These are phyloP conservation scores for Cygnus olor DNA, from an alignment of 2,797 vertebrate genomes.

Conservation along the genomic window DNA sequence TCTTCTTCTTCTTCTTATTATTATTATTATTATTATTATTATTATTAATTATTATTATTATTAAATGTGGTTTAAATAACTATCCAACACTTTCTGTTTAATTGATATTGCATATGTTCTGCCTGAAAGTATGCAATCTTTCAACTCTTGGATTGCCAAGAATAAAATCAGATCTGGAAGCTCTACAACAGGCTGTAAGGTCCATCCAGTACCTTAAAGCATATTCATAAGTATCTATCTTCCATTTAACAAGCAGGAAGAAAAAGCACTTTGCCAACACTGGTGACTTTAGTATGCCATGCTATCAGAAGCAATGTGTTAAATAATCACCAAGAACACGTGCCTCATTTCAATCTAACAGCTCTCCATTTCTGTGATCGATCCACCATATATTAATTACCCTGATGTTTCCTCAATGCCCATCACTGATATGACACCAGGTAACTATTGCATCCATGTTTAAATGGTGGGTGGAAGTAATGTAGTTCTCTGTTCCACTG, in stretches of 20 bases:
- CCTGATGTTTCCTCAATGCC: not conserved
- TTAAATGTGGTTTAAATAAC: constrained; percentile 35
- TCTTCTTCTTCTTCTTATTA: too few species aligned
- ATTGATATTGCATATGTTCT: constrained; percentile 13
- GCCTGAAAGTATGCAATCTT: not conserved
- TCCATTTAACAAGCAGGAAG: constrained; percentile 1
- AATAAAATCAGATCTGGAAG: constrained; percentile 9
- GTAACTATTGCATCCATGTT: not conserved
- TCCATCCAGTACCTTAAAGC: not conserved
- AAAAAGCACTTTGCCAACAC: not conserved
- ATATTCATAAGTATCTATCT: not conserved
- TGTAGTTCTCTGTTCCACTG: not conserved
- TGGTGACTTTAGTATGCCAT: not conserved
- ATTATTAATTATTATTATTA: not conserved
- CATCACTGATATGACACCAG: not conserved
- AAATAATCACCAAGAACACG: not conserved
- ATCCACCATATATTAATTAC: not conserved
- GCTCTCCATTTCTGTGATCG: not conserved
- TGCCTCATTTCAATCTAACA: not conserved
- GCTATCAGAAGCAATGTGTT: not conserved
- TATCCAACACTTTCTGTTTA: not conserved
- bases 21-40: not conserved
- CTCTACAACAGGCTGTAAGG: not conserved
- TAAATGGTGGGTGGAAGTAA: not conserved
- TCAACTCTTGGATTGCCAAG: not conserved